Evolutionary conservation across 2,888 invertebrate species (phyloP).

Genomic region (Ctenicera cuprea): DNA sequence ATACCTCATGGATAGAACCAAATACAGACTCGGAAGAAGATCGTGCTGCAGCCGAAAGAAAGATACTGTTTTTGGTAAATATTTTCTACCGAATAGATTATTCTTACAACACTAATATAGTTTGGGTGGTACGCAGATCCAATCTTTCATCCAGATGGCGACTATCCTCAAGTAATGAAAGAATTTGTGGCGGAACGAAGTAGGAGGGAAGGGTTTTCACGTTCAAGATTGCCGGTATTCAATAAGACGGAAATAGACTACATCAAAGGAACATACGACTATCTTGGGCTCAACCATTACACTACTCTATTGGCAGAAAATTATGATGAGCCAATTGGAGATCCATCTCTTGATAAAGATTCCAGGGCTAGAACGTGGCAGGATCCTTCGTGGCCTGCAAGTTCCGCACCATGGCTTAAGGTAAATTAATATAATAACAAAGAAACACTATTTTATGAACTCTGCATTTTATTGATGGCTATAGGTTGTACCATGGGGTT

Average conservation of each 20-base stretch:
- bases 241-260: slow-evolving; percentile 76
- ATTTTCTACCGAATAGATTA: slow-evolving; percentile 53
- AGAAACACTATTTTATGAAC: too few relatives aligned
- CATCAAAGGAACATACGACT: slow-evolving; percentile 80
- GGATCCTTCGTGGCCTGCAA: slow-evolving; percentile 28
- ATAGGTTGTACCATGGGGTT: slow-evolving; percentile 74
- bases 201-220: slow-evolving; percentile 75
- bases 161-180: slow-evolving; percentile 81
- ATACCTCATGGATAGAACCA: slow-evolving; percentile 74
- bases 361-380: background rate
- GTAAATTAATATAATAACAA: slow-evolving; percentile 24
- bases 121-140: slow-evolving; percentile 82
- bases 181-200: slow-evolving; percentile 76
- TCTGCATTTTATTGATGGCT: too few relatives aligned
- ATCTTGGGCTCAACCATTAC: slow-evolving; percentile 86
- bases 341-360: slow-evolving; percentile 39
- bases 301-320: slow-evolving; percentile 71
- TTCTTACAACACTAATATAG: slow-evolving; percentile 63
- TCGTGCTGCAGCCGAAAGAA: slow-evolving; percentile 70
- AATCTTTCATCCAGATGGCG: slow-evolving; percentile 78
- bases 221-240: slow-evolving; percentile 79
- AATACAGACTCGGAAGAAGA: slow-evolving; percentile 72
- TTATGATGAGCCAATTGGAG: background rate
- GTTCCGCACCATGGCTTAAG: slow-evolving; percentile 6
- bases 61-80: slow-evolving; percentile 74